Evolutionary conservation across 1,140 invertebrate genomes (phyloP).

Genomic region (Solen grandis): DNA sequence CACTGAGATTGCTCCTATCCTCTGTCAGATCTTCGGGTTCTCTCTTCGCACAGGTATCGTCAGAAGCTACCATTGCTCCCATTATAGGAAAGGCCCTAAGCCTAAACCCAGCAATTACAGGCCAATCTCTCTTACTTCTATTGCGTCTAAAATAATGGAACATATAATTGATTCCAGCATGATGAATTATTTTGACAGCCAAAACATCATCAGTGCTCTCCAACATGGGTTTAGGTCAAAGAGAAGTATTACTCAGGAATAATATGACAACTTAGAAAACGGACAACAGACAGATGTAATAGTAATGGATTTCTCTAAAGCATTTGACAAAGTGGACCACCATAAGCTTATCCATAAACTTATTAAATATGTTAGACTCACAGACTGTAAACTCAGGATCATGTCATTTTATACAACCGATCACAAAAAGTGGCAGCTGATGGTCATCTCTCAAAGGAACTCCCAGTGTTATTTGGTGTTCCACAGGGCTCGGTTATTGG

Average conservation of each 20-base stretch:
- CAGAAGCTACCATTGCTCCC: slow-evolving; percentile 22
- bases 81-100: slow-evolving; percentile 52
- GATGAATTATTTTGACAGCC: slow-evolving; percentile 34
- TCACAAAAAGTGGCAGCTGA: slow-evolving; percentile 18
- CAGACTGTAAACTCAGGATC: slow-evolving; percentile 11
- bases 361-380: slow-evolving; percentile 3
- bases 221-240: slow-evolving; percentile 52
- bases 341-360: slow-evolving; percentile 1
- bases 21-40: slow-evolving; percentile 15
- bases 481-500: slow-evolving; percentile 12
- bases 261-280: slow-evolving; percentile 24
- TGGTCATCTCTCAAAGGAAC: slow-evolving; percentile 10
- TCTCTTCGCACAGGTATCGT: slow-evolving; percentile 38
- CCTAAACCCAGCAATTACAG: slow-evolving; percentile 37
- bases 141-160: slow-evolving; percentile 39
- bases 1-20: slow-evolving; percentile 30
- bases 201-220: slow-evolving; percentile 20
- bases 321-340: slow-evolving; percentile 36
- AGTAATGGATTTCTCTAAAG: slow-evolving; percentile 33
- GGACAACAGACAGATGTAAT: slow-evolving; percentile 34
- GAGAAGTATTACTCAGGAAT: slow-evolving; percentile 35
- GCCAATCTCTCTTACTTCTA: too few species aligned
- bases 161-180: slow-evolving; percentile 45
- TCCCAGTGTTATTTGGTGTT: slow-evolving; percentile 4
- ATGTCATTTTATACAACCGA: slow-evolving; percentile 16